Evolutionary conservation across 2,113 vertebrate species (phyloP), one percentile per base, ranked within the genome.

Genomic region (Podarcis raffonei): DNA sequence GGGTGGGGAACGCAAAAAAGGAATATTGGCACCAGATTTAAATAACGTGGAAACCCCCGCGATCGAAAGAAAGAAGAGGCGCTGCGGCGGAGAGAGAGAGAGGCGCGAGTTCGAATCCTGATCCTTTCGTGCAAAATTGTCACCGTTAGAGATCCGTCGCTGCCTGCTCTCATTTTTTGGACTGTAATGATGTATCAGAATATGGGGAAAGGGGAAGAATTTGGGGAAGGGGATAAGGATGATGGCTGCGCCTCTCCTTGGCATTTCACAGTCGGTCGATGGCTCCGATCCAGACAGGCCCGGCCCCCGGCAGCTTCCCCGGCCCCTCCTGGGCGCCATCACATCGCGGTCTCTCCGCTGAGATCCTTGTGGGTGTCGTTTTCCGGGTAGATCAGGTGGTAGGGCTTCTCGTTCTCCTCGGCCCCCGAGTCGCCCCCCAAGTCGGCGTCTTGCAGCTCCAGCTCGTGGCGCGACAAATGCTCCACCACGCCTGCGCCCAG

Each of bases 401-500:
- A 98, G 18, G 98, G 96, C 94, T 98, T 98, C 90, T 98, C 95
- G 6, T 96, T 97, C 91, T 98, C 97, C 93, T 98, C 96, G 32
- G 96, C 94, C 72, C 97, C 97, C 35, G 98, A 98, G 94, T 98
- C 98, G 89, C 95, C 95, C 20, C 95, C 95, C 20, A 98, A 96
- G 86, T 98, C 98, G 0, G 97, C 96, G 66, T 98, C 98, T 89
- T 97, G 97, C 0, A 93, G 95, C 48, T 98, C 97, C 87, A 99
- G 97, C 94, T 99, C 99, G 3, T 93, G 95, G 16, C 97, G 97
- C 42, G 98, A 99, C 53, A 99, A 97, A 62, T 99, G 98, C 90
- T 98, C 98, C 92, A 99, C 97, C 1, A 99, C 98, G 0, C 98
- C 99, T 0, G 99, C 98, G 16, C 98, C 99, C 1, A 99, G 96